Base-by-base conservation (phyloP, 2,113 vertebrate species). In the Phalacrocorax carbo region DNA sequence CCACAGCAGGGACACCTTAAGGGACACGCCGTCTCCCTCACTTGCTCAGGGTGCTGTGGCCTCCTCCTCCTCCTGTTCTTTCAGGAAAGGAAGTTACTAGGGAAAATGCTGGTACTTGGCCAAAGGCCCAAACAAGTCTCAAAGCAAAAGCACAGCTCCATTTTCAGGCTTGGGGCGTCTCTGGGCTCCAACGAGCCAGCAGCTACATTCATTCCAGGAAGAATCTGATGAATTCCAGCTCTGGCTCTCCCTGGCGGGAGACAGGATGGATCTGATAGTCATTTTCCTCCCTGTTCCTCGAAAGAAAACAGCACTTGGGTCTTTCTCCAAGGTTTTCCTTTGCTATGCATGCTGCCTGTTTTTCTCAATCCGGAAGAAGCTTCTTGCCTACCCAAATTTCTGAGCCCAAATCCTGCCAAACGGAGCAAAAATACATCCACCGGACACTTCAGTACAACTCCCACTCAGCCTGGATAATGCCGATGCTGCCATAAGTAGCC, bases 191-290 rank as follows among this genome's bases (percentile, higher is more conserved):
- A 49, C 1, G 1, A 66, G 90, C 64, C 64, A 91, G 48, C 46
- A 92, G 83, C 60, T 54, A 7, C 7, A 52, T 11, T 44, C 34
- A 20, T 7, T 55, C 46, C 68, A 90, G 71, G 54, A 55, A 88
- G 88, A 96, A 61, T 15, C 52, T 69, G 83, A 60, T 29, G 18
- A 88, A 81, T 79, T 91, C 86, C 92, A 92, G 80, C 80, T 69
- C 73, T 69, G 80, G 40, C 26, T 79, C 36, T 34, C 46, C 68
- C 54, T 78, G 52, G 25, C 7, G 2, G 65, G 55, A 88, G 34
- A 29, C 19, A 84, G 36, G 48, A 87, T 21, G 40, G 68, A 75
- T 72, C 52, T 85, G 78, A 62, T 52, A 91, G 61, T 15, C 80
- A 57, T 36, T 49, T 82, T 81, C 60, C 40, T 88, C 46, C 27